phyloP scores from a whole-genome alignment of 2,113 vertebrate species.

The Agelaius tricolor region DNA sequence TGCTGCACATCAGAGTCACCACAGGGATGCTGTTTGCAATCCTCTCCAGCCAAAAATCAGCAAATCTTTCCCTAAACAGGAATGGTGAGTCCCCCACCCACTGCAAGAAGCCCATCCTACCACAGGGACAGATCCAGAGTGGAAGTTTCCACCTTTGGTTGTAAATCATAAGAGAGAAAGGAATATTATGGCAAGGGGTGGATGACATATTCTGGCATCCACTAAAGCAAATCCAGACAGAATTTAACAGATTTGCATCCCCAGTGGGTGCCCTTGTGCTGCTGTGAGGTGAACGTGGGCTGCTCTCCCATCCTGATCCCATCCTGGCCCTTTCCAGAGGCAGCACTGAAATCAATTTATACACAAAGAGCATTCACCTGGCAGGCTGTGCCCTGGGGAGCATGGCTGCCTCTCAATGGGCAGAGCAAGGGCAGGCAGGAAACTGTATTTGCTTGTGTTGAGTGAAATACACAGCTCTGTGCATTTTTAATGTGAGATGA shows the following conservation, averaged over 20 bases:
- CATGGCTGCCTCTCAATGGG: not conserved
- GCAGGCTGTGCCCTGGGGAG: not conserved
- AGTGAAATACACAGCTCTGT: not conserved
- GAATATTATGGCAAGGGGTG: not conserved
- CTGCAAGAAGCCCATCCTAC: not conserved
- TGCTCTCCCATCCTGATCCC: not conserved
- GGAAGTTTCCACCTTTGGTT: not conserved
- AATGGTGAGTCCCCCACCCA: not conserved
- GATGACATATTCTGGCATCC: not conserved
- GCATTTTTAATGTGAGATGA: not conserved
- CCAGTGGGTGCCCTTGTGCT: not conserved
- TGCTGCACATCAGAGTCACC: too few relatives aligned
- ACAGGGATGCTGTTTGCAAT: too few relatives aligned
- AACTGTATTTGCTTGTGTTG: not conserved
- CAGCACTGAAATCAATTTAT: not conserved
- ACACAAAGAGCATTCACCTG: not conserved
- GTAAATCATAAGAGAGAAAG: not conserved
- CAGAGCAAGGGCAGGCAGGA: not conserved
- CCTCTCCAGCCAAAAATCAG: not conserved
- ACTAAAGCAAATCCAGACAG: not conserved
- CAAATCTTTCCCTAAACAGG: not conserved
- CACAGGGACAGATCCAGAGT: not conserved
- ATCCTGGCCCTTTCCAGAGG: not conserved
- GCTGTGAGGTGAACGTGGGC: accelerated
- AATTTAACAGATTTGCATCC: not conserved